Base-by-base conservation (phyloP, 2,797 vertebrate species). In the Pogonophryne albipinna region DNA sequence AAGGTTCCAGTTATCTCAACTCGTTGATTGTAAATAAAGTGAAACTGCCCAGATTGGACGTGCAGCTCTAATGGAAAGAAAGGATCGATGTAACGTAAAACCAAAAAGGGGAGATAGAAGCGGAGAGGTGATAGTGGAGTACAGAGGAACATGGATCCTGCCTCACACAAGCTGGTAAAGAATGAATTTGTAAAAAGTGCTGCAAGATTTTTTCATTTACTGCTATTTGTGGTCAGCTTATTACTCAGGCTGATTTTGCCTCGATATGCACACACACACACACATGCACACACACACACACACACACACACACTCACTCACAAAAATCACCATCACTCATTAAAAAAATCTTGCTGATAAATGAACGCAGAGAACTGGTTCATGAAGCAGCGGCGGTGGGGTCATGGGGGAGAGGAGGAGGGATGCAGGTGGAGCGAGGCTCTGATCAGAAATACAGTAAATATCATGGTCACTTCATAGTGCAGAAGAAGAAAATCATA, bases 271-370 rank as follows among this genome's bases (percentile, higher is more conserved):
- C 60, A 61, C 14, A 47, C 27, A 53, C 44, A 34, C 34, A 20
- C 34, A 55, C 61, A 64, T 9, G 9, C 27, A 27, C 27, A 5
- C 27, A 27, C 27, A 5, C 47, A 73, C 60, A 61, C 14, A 47
- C 52, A 44, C n/a, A 53, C 16, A 27, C 47, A 73, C 60, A 61
- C 14, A 47, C 52, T 44, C 16, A 47, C n/a, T 49, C 14, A 34
- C 41, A 49, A 66, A 45, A 34, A 38, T 63, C 23, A 56, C 62
- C 52, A 71, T 61, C 65, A 20, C 65, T 58, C 52, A 71, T 72
- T 63, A 75, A 57, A 34, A 78, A 81, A 49, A 27, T 63, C 34
- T 42, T 16, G 70, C 65, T 84, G 84, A 90, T 73, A 47, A 76
- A 85, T 77, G 61, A 27, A 42, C 58, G 56, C 23, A 53, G 34